Evolutionary conservation across 2,113 vertebrate genomes (phyloP).

Genomic region (Hippocampus comes): DNA sequence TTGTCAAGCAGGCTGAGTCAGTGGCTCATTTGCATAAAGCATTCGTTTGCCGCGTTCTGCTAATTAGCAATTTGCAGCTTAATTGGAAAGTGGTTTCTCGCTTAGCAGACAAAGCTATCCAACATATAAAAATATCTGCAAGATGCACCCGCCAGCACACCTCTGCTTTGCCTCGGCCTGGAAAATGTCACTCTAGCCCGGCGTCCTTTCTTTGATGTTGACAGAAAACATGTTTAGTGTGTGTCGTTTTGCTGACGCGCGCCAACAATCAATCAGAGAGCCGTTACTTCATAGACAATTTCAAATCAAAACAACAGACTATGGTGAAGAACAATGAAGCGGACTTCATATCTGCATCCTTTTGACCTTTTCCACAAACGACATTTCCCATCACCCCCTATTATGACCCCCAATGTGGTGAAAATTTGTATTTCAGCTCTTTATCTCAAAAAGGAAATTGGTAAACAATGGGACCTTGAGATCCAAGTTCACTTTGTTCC

Average conservation of each 20-base stretch:
- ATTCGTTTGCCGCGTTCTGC: constrained; percentile 76
- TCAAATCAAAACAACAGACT: not conserved
- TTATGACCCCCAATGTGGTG: not conserved
- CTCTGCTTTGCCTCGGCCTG: not conserved
- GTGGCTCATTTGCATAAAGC: constrained; percentile 78
- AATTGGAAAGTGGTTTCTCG: constrained; percentile 75
- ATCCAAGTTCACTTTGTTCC: too few species aligned
- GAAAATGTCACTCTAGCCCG: not conserved
- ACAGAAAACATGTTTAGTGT: too few species aligned
- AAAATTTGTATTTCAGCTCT: too few species aligned
- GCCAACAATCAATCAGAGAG: not conserved
- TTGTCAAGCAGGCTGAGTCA: constrained; percentile 80
- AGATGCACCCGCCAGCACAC: constrained; percentile 50
- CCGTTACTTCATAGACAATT: not conserved
- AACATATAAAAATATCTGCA: constrained; percentile 72
- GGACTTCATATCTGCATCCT: too few species aligned
- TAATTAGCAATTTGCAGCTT: constrained; percentile 84
- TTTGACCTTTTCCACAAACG: not conserved
- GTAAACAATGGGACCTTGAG: too few species aligned
- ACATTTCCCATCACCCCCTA: not conserved
- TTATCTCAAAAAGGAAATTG: too few species aligned
- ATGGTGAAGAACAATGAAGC: too few species aligned
- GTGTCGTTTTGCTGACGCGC: not conserved
- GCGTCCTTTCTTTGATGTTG: not conserved
- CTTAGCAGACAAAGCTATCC: constrained; percentile 73